Conservation (phyloP, 2,888 invertebrate genomes). For the Ryuthela nishihirai region DNA sequence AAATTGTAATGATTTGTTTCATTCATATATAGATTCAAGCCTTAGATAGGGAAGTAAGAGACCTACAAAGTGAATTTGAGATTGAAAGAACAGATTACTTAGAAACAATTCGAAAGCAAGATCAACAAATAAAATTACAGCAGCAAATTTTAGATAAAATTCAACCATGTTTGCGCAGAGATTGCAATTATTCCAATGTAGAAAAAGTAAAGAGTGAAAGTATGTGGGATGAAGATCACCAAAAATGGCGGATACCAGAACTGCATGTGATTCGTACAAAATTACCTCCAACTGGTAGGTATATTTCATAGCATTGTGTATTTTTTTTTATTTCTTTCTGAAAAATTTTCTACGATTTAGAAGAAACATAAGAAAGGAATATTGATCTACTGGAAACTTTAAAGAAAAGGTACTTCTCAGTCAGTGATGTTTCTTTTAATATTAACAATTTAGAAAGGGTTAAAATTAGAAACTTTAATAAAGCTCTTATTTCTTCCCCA, state of each 20-base stretch:
- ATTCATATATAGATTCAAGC: constrained; percentile 56
- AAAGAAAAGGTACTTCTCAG: too few relatives aligned
- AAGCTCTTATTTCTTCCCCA: too few relatives aligned
- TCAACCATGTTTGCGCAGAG: constrained; percentile 64
- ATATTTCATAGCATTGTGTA: too few relatives aligned
- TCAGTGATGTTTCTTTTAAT: too few relatives aligned
- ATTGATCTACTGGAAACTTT: too few relatives aligned
- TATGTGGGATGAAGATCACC: constrained; percentile 69
- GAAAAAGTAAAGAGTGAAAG: constrained; percentile 65
- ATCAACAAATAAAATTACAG: constrained; percentile 64
- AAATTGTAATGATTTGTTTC: too few relatives aligned
- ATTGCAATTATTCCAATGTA: constrained; percentile 70
- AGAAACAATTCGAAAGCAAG: constrained; percentile 71
- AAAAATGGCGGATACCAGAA: constrained; percentile 68
- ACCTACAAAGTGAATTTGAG: constrained; percentile 77
- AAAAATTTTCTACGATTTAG: too few relatives aligned
- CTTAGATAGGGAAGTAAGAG: constrained; percentile 67
- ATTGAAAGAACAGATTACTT: constrained; percentile 75
- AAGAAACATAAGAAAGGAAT: too few relatives aligned
- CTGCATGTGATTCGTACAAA: constrained; percentile 62
- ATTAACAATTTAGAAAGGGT: too few relatives aligned
- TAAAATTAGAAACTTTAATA: too few relatives aligned
- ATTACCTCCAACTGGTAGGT: constrained; percentile 61
- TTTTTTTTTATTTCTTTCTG: too few relatives aligned
- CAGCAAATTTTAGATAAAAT: constrained; percentile 64